Evolutionary conservation across 2,888 invertebrate genomes (phyloP).

Genomic region (Lasioglossum villosulum): DNA sequence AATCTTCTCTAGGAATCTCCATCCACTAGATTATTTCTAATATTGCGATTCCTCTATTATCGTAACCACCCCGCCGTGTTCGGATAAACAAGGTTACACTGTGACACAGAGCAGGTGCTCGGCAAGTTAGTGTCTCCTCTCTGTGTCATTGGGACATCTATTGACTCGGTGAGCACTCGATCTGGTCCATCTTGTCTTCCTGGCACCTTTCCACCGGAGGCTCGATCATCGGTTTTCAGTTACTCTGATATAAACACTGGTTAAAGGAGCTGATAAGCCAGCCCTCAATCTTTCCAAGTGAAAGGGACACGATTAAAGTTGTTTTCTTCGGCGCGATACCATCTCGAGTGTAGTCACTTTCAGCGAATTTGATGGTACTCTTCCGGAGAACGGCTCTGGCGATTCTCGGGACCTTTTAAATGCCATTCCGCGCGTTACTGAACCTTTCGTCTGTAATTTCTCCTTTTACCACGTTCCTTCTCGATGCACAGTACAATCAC

Average conservation of each 20-base stretch:
- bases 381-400: background rate
- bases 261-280: background rate
- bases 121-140: background rate
- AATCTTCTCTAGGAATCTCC: background rate
- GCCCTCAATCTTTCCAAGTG: background rate
- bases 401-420: background rate
- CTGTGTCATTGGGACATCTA: constrained; percentile 56
- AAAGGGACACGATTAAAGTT: background rate
- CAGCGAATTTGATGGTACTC: background rate
- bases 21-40: background rate
- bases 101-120: background rate
- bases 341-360: background rate
- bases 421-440: background rate
- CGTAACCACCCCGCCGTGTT: background rate
- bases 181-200: background rate
- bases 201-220: background rate
- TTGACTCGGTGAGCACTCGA: constrained; percentile 68
- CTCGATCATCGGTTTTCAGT: constrained; percentile 2
- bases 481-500: background rate
- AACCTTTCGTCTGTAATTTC: background rate
- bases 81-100: background rate
- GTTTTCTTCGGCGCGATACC: background rate
- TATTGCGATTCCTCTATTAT: background rate
- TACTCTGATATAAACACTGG: background rate
- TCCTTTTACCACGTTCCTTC: background rate